Conservation (phyloP, 1,140 invertebrate species). For the Hetaerina americana region DNA sequence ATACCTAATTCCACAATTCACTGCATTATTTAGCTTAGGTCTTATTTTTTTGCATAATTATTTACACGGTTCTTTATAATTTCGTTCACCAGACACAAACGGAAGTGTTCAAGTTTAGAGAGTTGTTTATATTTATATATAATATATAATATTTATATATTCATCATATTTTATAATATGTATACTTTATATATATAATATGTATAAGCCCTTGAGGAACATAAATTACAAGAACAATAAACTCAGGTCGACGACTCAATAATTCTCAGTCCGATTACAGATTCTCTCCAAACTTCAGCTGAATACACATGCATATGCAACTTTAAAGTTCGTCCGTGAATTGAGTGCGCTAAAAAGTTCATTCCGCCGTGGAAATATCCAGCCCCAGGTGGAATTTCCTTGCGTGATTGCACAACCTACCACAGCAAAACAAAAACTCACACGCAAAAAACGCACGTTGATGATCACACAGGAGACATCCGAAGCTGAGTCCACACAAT, state of each 20-base stretch:
- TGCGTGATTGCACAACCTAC: not conserved
- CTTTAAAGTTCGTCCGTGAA: no score
- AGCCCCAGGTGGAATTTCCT: not conserved
- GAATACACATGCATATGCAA: not conserved
- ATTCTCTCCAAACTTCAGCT: no score
- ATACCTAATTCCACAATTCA: not conserved
- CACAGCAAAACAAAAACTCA: no score
- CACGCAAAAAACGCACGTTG: not conserved
- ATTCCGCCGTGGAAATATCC: not conserved
- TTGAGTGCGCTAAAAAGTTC: no score
- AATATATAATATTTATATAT: conserved; percentile 1
- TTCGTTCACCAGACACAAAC: not conserved
- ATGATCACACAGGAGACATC: not conserved
- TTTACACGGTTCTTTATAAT: not conserved
- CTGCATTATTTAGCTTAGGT: not conserved
- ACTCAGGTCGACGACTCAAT: not conserved
- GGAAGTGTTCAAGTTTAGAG: not conserved
- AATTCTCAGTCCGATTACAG: not conserved
- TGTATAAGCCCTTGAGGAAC: not conserved
- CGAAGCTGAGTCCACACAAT: no score
- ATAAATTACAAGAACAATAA: not conserved
- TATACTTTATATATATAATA: not conserved
- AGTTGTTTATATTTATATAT: conserved; percentile 1
- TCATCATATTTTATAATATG: conserved; percentile 1
- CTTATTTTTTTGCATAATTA: not conserved